These are phyloP conservation scores for Leptinotarsa peninsularis DNA, from an alignment of 2,888 invertebrate species.

Conservation along the genomic window DNA sequence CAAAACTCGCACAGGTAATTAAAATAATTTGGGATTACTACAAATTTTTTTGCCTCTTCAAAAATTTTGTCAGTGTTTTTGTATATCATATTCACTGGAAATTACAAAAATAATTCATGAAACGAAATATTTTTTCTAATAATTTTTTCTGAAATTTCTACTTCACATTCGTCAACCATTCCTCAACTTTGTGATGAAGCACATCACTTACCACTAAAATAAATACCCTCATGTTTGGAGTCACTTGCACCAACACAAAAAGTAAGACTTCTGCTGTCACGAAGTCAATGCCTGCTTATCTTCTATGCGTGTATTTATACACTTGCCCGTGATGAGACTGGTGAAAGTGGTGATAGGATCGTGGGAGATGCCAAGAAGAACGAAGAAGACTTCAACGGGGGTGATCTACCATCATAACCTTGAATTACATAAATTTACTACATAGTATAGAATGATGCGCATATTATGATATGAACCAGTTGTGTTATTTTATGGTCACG, in stretches of 20 bases:
- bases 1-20: too few species aligned
- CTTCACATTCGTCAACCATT: not conserved
- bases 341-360: slow-evolving; percentile 51
- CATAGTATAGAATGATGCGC: slow-evolving; percentile 23
- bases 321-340: slow-evolving; percentile 45
- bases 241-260: slow-evolving; percentile 48
- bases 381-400: slow-evolving; percentile 27
- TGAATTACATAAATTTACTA: slow-evolving; percentile 27
- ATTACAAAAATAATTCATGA: too few species aligned
- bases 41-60: too few species aligned
- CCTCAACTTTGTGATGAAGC: not conserved
- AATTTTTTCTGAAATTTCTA: too few species aligned
- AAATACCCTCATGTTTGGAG: slow-evolving; percentile 46
- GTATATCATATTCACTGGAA: too few species aligned
- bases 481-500: slow-evolving; percentile 34
- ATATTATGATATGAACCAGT: slow-evolving; percentile 23
- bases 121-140: too few species aligned
- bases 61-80: too few species aligned
- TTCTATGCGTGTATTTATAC: slow-evolving; percentile 50
- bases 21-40: too few species aligned
- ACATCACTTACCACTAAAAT: slow-evolving; percentile 51
- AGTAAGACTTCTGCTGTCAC: slow-evolving; percentile 43
- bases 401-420: slow-evolving; percentile 33
- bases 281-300: slow-evolving; percentile 50
- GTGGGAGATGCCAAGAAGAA: slow-evolving; percentile 47